Evolutionary conservation across 2,888 invertebrate genomes (phyloP).

Genomic region (Netelia fuscicornis): DNA sequence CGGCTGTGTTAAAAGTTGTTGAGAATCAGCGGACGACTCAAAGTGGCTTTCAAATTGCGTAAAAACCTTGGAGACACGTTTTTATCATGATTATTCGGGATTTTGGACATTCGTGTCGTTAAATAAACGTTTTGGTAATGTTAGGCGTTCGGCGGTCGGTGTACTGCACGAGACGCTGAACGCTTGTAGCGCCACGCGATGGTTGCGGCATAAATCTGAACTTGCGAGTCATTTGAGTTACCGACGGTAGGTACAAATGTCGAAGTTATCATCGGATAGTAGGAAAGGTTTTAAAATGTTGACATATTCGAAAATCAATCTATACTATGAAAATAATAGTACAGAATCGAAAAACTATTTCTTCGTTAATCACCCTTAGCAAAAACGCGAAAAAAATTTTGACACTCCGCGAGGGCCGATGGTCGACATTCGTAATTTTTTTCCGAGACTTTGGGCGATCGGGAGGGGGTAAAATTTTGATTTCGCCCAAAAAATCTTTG

Average conservation of each 20-base stretch:
- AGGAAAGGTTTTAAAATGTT: not conserved
- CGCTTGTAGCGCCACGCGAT: not conserved
- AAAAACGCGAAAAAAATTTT: no score
- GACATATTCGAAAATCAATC: not conserved
- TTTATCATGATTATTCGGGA: not conserved
- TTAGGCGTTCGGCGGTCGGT: slow-evolving; percentile 12
- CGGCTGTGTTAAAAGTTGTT: not conserved
- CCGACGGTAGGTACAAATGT: not conserved
- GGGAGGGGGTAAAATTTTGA: no score
- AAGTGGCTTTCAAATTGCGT: not conserved
- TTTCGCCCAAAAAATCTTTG: no score
- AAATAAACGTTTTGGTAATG: not conserved
- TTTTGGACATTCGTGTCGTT: not conserved
- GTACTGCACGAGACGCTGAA: not conserved
- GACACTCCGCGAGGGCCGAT: no score
- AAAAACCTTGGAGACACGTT: not conserved
- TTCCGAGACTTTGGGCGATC: no score
- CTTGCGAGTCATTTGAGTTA: slow-evolving; percentile 1
- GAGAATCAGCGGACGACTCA: not conserved
- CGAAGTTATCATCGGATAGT: not conserved
- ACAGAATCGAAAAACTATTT: not conserved
- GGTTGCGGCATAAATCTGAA: not conserved
- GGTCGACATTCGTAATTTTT: no score
- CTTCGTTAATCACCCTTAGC: not conserved
- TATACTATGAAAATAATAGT: not conserved